Evolutionary conservation across 1,140 invertebrate genomes (phyloP).

Genomic region (Pseudomyrmex gracilis): DNA sequence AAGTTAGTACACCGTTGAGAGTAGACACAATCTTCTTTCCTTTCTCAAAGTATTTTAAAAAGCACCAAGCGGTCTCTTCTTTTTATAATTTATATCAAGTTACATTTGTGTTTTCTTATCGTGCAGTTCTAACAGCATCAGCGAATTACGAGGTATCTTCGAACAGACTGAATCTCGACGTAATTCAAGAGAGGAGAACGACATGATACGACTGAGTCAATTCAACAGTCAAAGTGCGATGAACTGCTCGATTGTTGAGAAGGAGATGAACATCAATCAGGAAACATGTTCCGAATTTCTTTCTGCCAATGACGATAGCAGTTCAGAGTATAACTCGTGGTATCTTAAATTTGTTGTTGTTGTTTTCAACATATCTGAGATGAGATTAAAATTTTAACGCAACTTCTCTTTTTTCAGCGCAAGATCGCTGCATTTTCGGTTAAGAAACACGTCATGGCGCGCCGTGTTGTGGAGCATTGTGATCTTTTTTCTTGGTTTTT

Average conservation of each 20-base stretch:
- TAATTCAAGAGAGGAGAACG: constrained; percentile 81
- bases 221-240: constrained; percentile 61
- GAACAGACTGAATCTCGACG: constrained; percentile 78
- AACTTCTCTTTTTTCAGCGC: constrained; percentile 56
- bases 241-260: constrained; percentile 23
- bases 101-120: background rate
- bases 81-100: constrained; percentile 4
- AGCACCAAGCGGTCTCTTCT: too few relatives aligned
- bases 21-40: too few relatives aligned
- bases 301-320: constrained; percentile 57
- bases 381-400: background rate
- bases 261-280: constrained; percentile 56
- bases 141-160: constrained; percentile 78
- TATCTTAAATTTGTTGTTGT: constrained; percentile 56
- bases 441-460: constrained; percentile 64
- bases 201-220: constrained; percentile 75
- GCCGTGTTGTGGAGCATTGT: constrained; percentile 72
- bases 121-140: constrained; percentile 77
- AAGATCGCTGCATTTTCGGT: constrained; percentile 40
- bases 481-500: constrained; percentile 79
- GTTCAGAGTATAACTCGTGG: constrained; percentile 65
- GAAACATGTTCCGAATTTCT: constrained; percentile 67
- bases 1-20: constrained; percentile 78
- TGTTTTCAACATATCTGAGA: background rate
- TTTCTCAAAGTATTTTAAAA: background rate